A percentile compares a stretch with the other conserved stretches of the same genome.
phyloP scores from a whole-genome alignment of 1,140 invertebrate genomes.

The Helicorthomorpha holstii region DNA sequence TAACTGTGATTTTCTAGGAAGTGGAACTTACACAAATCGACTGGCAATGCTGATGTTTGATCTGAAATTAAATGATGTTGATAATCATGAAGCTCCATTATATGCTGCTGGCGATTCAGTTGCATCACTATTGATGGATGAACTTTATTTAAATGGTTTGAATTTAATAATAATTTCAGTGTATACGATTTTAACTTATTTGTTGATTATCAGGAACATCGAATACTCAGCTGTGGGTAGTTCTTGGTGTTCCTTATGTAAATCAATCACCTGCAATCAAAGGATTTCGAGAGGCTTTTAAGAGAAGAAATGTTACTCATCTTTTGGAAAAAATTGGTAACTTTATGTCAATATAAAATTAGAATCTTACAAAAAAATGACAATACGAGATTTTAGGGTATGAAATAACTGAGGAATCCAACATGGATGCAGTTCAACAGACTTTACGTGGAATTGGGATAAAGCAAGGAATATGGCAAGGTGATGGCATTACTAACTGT shows the following conservation, averaged over 20 bases:
- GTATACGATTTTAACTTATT: neutral
- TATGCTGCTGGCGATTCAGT: neutral
- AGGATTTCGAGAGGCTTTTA: slow-evolving; percentile 1
- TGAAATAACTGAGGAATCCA: neutral
- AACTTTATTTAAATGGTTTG: neutral
- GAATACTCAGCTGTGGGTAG: neutral
- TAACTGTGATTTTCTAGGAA: neutral
- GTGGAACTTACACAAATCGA: neutral
- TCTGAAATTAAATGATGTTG: slow-evolving; percentile 1
- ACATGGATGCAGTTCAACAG: neutral
- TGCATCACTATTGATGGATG: neutral
- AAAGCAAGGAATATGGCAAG: slow-evolving; percentile 1
- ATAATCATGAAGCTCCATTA: neutral
- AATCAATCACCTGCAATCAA: neutral
- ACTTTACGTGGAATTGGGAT: neutral
- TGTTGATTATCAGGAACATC: neutral
- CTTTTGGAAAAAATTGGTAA: neutral
- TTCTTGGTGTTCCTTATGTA: neutral
- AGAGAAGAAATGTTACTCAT: neutral
- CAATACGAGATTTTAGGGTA: neutral
- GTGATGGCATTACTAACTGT: slow-evolving; percentile 6
- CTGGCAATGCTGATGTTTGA: neutral
- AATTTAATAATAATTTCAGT: neutral
- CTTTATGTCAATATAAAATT: neutral
- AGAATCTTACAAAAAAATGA: neutral